phyloP scores from a whole-genome alignment of 2,113 vertebrate species.

The Chiloscyllium plagiosum region DNA sequence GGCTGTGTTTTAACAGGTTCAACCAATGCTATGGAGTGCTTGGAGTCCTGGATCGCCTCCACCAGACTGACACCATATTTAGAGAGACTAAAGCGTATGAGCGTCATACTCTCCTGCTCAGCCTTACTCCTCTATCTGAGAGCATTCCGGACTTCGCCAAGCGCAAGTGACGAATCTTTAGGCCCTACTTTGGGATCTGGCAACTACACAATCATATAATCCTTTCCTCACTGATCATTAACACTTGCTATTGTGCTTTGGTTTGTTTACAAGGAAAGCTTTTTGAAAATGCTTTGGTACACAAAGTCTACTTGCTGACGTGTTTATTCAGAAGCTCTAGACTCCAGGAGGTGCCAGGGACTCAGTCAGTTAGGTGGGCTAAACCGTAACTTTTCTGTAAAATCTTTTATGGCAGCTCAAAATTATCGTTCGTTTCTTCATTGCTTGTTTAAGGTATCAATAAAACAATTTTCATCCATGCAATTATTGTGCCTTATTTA shows the following conservation, averaged over 20 bases:
- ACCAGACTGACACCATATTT: conserved; percentile 74
- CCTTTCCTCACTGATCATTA: not conserved
- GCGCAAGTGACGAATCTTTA: conserved; percentile 42
- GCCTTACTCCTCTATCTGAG: conserved; percentile 68
- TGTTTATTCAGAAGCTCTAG: too few species aligned
- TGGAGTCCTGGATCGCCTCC: conserved; percentile 80
- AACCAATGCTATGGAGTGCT: conserved; percentile 84
- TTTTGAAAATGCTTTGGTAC: too few species aligned
- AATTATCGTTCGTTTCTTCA: not conserved
- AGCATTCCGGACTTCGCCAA: conserved; percentile 72
- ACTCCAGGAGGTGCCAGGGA: not conserved
- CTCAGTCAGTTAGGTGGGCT: not conserved
- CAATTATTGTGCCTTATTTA: not conserved
- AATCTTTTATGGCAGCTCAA: not conserved
- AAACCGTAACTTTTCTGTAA: not conserved
- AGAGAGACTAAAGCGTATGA: conserved; percentile 71
- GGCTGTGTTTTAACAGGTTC: conserved; percentile 61
- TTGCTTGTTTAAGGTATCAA: not conserved
- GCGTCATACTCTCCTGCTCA: conserved; percentile 69
- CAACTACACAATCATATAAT: not conserved
- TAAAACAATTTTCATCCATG: not conserved
- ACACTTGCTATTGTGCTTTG: not conserved
- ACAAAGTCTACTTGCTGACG: too few species aligned
- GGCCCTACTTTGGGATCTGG: not conserved
- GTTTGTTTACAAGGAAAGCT: not conserved